These are phyloP conservation scores for Steinernema feltiae DNA, from an alignment of 1,140 invertebrate species.

Conservation along the genomic window DNA sequence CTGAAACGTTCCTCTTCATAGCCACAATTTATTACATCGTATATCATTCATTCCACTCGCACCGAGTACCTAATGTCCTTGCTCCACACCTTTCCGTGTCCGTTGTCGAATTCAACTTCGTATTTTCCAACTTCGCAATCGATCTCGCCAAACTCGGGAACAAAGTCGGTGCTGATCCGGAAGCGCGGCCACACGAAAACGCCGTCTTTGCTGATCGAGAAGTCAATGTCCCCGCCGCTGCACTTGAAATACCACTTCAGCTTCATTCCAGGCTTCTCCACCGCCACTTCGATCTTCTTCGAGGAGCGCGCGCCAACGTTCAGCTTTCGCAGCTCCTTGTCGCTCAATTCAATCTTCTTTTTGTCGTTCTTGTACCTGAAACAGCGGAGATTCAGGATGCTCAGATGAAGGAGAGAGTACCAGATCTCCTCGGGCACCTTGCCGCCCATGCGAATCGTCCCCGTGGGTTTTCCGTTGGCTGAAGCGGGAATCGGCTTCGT, in stretches of 20 bases:
- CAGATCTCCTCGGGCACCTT: conserved; percentile 26
- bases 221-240: conserved; percentile 31
- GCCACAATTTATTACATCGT: too few relatives aligned
- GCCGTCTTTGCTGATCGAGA: conserved; percentile 23
- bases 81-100: conserved; percentile 25
- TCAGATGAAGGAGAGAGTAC: too few relatives aligned
- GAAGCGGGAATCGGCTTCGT: not conserved
- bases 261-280: conserved; percentile 16
- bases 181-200: conserved; percentile 25
- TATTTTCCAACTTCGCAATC: conserved; percentile 26
- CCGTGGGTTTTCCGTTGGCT: conserved; percentile 19
- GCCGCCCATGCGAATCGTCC: conserved; percentile 29
- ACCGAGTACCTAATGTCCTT: conserved; percentile 34
- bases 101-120: conserved; percentile 27
- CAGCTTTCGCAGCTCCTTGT: not conserved
- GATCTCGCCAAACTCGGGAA: conserved; percentile 27
- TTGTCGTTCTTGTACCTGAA: conserved; percentile 13
- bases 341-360: not conserved
- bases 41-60: conserved; percentile 13
- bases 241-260: conserved; percentile 16
- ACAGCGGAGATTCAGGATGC: not conserved
- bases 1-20: too few relatives aligned
- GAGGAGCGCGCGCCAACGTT: not conserved
- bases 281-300: conserved; percentile 18
- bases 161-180: conserved; percentile 27